Conservation (phyloP, 2,797 vertebrate genomes). For the Tragelaphus oryx region DNA sequence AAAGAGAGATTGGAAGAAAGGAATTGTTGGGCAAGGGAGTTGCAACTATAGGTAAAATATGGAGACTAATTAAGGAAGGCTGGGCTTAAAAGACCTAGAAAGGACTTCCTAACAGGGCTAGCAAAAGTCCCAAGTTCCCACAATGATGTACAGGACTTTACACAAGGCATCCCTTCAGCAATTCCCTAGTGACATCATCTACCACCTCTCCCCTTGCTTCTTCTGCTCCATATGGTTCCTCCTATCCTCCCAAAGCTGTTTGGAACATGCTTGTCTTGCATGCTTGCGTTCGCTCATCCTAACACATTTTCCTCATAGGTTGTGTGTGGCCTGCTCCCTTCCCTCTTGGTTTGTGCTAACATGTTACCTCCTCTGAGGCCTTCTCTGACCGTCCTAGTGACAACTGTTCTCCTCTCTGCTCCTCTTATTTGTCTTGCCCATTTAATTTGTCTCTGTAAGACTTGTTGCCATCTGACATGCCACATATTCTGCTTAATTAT, state of each 20-base stretch:
- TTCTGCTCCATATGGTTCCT: neutral
- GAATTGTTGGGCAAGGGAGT: neutral
- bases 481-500: neutral
- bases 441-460: neutral
- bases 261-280: neutral
- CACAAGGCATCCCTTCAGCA: neutral
- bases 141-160: neutral
- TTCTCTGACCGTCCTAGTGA: neutral
- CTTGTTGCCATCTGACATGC: neutral
- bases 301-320: neutral
- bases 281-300: accelerated
- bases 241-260: neutral
- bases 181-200: no score
- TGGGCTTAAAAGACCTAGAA: neutral
- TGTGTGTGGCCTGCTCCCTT: neutral
- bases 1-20: neutral
- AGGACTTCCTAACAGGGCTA: neutral
- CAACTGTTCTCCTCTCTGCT: neutral
- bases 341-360: neutral
- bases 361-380: neutral
- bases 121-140: neutral
- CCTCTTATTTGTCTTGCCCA: neutral
- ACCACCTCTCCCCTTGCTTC: neutral
- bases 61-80: neutral
- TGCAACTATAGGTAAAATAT: neutral